phyloP scores from a whole-genome alignment of 2,888 invertebrate genomes.

The Oxystoma pomonae region DNA sequence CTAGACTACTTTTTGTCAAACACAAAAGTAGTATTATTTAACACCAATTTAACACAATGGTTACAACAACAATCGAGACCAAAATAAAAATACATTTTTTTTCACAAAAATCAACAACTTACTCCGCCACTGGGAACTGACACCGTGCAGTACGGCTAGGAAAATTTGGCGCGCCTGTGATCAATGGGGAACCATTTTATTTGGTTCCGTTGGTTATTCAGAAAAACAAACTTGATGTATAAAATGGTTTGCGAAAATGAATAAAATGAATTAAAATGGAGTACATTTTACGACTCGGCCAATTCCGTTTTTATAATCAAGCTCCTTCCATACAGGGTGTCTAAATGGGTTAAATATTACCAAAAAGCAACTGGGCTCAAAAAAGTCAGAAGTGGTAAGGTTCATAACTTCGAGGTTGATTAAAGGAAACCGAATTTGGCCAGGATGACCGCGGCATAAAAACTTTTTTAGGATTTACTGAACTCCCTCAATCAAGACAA shows the following conservation, averaged over 20 bases:
- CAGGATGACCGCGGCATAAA: too few species aligned
- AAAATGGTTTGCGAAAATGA: not conserved
- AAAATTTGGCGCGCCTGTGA: slow-evolving; percentile 46
- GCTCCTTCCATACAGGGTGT: too few species aligned
- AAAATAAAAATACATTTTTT: not conserved
- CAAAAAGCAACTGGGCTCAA: too few species aligned
- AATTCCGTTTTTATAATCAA: too few species aligned
- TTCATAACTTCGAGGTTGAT: too few species aligned
- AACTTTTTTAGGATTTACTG: too few species aligned
- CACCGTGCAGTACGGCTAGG: slow-evolving; percentile 45
- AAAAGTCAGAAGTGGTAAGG: too few species aligned
- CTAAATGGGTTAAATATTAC: too few species aligned
- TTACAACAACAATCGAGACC: not conserved
- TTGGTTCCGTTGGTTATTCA: not conserved
- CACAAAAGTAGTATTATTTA: not conserved
- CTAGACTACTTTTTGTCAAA: not conserved
- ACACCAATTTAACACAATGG: too few species aligned
- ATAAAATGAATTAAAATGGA: not conserved
- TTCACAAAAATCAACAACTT: slow-evolving; percentile 33
- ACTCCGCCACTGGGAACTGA: slow-evolving; percentile 49
- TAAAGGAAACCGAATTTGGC: too few species aligned
- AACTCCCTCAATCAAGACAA: too few species aligned
- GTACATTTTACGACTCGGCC: too few species aligned
- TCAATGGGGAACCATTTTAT: not conserved
- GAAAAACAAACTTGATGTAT: not conserved